Conservation (phyloP, 1,140 invertebrate species). For the Pteromalus puparum region DNA sequence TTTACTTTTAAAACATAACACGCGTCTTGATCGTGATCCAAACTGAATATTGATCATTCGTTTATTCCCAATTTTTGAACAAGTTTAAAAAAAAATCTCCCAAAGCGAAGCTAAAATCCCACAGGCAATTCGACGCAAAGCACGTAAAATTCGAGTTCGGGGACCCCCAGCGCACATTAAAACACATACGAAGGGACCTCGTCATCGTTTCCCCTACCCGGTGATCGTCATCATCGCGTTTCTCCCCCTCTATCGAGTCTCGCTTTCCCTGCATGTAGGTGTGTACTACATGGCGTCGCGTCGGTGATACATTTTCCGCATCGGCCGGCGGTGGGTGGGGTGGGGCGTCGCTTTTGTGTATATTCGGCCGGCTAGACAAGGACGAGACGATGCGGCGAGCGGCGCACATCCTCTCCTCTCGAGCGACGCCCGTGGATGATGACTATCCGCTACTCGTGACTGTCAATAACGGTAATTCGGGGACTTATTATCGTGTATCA, state of each 20-base stretch:
- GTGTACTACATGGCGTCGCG: neutral
- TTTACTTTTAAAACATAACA: conserved; percentile 6
- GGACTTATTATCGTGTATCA: neutral
- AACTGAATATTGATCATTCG: too few species aligned
- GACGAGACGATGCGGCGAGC: neutral
- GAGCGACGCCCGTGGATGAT: neutral
- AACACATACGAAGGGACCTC: too few species aligned
- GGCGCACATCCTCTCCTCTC: neutral
- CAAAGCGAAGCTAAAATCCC: too few species aligned
- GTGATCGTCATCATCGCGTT: neutral
- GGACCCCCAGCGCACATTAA: neutral
- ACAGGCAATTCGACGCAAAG: too few species aligned
- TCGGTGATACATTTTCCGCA: conserved; percentile 37
- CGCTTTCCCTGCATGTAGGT: neutral
- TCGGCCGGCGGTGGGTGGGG: neutral
- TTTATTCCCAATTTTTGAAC: too few species aligned
- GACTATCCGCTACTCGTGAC: neutral
- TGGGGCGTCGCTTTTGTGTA: conserved; percentile 18
- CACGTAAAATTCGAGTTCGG: neutral
- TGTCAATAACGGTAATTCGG: conserved; percentile 3
- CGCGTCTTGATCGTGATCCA: too few species aligned
- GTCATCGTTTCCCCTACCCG: conserved; percentile 13
- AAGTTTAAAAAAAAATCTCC: too few species aligned
- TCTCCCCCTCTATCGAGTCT: neutral
- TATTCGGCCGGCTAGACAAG: conserved; percentile 20